Conservation (phyloP, 1,140 invertebrate genomes). For the Euura lappo region DNA sequence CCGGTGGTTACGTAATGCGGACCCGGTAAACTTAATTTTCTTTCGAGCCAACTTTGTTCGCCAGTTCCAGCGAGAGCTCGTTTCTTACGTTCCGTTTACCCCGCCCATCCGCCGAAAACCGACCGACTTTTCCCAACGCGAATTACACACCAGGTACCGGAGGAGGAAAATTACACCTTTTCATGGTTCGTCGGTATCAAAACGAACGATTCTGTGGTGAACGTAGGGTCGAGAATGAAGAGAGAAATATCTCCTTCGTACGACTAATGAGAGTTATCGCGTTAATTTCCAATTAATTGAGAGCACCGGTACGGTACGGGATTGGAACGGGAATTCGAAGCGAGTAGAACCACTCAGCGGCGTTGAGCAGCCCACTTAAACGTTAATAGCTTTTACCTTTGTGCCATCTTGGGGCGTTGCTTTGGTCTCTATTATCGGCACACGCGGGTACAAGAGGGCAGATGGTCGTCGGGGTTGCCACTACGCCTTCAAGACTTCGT, state of each 20-base stretch:
- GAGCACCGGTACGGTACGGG: neutral
- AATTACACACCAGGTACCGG: no score
- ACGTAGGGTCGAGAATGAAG: no score
- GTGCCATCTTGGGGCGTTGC: slow-evolving; percentile 7
- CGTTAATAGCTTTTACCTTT: slow-evolving; percentile 28
- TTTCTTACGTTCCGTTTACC: no score
- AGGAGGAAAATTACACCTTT: no score
- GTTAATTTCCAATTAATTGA: slow-evolving; percentile 13
- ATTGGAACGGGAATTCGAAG: neutral
- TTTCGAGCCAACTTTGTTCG: neutral
- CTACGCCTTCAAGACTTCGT: neutral
- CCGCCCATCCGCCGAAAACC: no score
- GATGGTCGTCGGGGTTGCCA: neutral
- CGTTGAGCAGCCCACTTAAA: slow-evolving; percentile 26
- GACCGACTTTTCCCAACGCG: no score
- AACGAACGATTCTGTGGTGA: no score
- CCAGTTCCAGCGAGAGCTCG: no score
- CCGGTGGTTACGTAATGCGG: neutral
- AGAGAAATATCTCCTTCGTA: neutral
- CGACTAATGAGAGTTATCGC: neutral
- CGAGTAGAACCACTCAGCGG: slow-evolving; percentile 7
- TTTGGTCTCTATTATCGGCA: slow-evolving; percentile 1
- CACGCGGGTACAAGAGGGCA: neutral
- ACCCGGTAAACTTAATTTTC: neutral
- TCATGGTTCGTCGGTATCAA: no score